Evolutionary conservation across 1,140 invertebrate genomes (phyloP), one percentile per base, ranked within the genome.

Genomic region (Palaemon carinicauda): DNA sequence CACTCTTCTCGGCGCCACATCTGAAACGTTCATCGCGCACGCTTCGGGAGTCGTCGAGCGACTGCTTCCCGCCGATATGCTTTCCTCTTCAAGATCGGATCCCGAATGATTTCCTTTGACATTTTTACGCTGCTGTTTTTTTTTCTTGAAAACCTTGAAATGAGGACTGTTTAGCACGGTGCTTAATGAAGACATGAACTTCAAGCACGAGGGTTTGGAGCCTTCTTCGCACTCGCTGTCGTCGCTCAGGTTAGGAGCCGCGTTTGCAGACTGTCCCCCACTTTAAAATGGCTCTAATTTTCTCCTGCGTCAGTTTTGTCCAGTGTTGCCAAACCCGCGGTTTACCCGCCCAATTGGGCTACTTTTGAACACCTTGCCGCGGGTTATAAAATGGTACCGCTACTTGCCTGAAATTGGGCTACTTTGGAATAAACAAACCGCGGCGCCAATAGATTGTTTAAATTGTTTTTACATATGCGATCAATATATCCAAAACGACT

Each of bases 271-370:
- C 21, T 24, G 51, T 53, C 52, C 77, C 85, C 88, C 88, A 89
- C 3, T 82, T 65, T 10, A 89, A 60, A 87, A 89, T 89, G n/a
- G 74, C 80, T 31, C 88, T 73, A 5, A 89, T 82, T 31, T 87
- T 89, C 69, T 83, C 84, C 29, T 82, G 82, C 50, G 87, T 89
- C 54, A 65, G 29, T 19, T 87, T 74, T 24, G n/a, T n/a, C n/a
- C n/a, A n/a, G n/a, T n/a, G n/a, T n/a, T n/a, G n/a, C n/a, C n/a
- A n/a, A n/a, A n/a, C n/a, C n/a, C n/a, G n/a, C n/a, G n/a, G n/a
- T n/a, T n/a, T n/a, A n/a, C n/a, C n/a, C n/a, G n/a, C n/a, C n/a
- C n/a, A n/a, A n/a, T n/a, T n/a, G n/a, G n/a, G n/a, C n/a, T n/a
- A n/a, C n/a, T n/a, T n/a, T n/a, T n/a, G n/a, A n/a, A n/a, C n/a